Evolutionary conservation across 37 sponge, comb jelly and placozoan genomes (phyloP), one percentile per base, ranked within the genome.

Genomic region (Petrosia ficiformis): DNA sequence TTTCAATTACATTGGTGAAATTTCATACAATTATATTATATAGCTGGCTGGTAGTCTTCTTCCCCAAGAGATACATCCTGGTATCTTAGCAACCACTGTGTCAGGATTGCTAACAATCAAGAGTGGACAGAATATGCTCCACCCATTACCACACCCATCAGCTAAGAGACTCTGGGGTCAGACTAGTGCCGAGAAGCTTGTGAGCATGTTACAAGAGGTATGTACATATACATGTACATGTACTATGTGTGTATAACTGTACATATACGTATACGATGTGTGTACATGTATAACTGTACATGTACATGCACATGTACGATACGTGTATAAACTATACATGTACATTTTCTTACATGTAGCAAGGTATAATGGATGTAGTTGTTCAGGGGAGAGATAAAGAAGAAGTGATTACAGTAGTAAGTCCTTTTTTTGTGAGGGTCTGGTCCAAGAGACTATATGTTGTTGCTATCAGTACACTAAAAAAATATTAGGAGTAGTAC

Each of bases 31-130:
- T 29, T 68, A 21, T 30, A n/a, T 31, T 28, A 38, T 65, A 2
- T 57, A 86, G 87, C 57, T 80, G 39, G 80, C 87, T 38, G 70
- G 72, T 8, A 75, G 54, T 2, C 73, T 85, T 11, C 79, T 67
- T 19, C 85, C 85, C n/a, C 85, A 85, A 73, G 85, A 85, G 68
- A 48, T 85, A 24, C 40, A 63, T 25, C 85, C 85, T n/a, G 85
- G 79, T 32, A 79, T 85, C 0, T 54, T 73, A 1, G 78, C 73
- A 67, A 85, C 79, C 0, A 57, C 85, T 29, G 30, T 85, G 33
- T 68, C 68, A 1, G 85, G 85, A 38, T 26, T 85, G 76, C 80
- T 80, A 28, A 77, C 60, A 6, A 44, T 72, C 36, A 76, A 71
- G 33, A 81, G 80, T 56, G 75, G 71, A 41, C 42, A 71, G 64